Conservation (phyloP, 1,140 invertebrate genomes). For the Gerris buenoi region DNA sequence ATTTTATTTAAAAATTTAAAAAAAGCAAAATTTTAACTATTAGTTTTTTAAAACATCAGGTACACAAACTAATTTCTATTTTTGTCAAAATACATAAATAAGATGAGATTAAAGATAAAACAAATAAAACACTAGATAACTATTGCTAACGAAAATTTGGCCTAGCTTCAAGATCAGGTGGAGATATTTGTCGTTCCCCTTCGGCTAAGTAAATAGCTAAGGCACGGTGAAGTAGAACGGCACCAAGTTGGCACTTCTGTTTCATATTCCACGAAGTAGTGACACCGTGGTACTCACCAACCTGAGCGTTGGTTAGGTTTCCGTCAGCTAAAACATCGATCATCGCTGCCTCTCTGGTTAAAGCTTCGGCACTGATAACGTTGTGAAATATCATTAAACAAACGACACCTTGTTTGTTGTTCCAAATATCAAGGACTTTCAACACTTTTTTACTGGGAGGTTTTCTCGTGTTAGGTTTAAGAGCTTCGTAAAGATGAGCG, state of each 20-base stretch:
- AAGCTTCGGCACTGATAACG: conserved; percentile 78
- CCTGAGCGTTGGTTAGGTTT: conserved; percentile 65
- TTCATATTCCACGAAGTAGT: conserved; percentile 53
- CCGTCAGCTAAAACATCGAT: conserved; percentile 67
- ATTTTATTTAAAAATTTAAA: too few species aligned
- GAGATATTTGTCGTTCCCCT: conserved; percentile 62
- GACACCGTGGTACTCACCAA: conserved; percentile 70
- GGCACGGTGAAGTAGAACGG: conserved; percentile 67
- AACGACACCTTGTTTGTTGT: conserved; percentile 61
- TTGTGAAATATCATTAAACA: conserved; percentile 85
- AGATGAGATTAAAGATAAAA: too few species aligned
- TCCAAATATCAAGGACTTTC: conserved; percentile 78
- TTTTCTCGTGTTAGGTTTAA: conserved; percentile 6
- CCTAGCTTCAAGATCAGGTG: conserved; percentile 34
- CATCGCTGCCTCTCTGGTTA: conserved; percentile 83
- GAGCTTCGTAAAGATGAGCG: conserved; percentile 10
- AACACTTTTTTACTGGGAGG: conserved; percentile 34
- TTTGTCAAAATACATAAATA: too few species aligned
- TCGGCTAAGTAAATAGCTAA: conserved; percentile 72
- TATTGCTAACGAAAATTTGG: not conserved
- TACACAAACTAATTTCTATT: too few species aligned
- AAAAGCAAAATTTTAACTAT: too few species aligned
- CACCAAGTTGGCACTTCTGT: conserved; percentile 56
- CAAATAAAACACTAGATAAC: too few species aligned
- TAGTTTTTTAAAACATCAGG: too few species aligned